These are phyloP conservation scores for Probosciger aterrimus DNA, from an alignment of 2,113 vertebrate species.

Conservation along the genomic window DNA sequence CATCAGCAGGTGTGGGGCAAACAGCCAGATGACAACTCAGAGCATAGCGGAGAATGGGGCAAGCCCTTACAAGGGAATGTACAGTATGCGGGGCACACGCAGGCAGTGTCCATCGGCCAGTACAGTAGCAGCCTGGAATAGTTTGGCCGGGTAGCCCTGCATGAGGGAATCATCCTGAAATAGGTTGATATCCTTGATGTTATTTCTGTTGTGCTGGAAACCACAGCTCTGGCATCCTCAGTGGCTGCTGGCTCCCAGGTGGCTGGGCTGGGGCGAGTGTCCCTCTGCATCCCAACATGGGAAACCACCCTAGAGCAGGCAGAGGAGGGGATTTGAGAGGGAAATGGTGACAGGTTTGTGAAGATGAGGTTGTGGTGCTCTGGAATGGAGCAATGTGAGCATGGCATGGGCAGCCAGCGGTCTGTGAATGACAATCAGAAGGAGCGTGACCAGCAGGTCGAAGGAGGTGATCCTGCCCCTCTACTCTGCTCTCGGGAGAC, in stretches of 20 bases:
- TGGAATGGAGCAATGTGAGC: neutral
- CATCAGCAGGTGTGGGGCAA: conserved; percentile 40
- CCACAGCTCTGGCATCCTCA: neutral
- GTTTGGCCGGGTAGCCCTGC: conserved; percentile 1
- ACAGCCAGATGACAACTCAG: neutral
- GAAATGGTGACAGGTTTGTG: neutral
- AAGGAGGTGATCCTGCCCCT: neutral
- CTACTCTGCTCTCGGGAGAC: neutral
- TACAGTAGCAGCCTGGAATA: conserved; percentile 67
- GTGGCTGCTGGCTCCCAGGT: conserved; percentile 3
- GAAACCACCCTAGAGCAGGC: neutral
- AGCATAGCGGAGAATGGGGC: conserved; percentile 39
- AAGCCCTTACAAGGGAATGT: conserved; percentile 66
- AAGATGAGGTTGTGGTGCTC: neutral
- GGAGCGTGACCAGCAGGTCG: neutral
- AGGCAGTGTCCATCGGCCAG: neutral
- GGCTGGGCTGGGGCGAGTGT: neutral
- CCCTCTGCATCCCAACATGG: neutral
- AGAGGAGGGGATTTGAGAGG: neutral
- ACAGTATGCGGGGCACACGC: conserved; percentile 45
- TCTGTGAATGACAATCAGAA: neutral
- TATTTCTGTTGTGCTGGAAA: conserved; percentile 55
- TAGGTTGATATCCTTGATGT: conserved; percentile 43
- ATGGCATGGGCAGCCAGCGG: neutral
- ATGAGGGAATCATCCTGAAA: conserved; percentile 50